phyloP scores from a whole-genome alignment of 2,797 vertebrate species.

The Enteromius viviparus region DNA sequence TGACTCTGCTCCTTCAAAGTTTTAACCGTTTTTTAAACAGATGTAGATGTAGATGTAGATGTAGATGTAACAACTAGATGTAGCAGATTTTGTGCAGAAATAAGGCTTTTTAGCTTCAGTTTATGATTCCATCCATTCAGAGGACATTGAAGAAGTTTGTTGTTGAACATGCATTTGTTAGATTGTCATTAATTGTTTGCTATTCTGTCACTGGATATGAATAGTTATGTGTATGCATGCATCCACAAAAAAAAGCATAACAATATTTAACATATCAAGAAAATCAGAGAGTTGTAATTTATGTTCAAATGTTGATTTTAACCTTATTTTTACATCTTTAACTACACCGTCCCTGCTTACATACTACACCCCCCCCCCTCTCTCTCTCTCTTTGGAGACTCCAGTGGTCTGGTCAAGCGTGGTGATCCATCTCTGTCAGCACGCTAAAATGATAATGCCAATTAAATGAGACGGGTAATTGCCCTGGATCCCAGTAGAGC shows the following conservation, averaged over 20 bases:
- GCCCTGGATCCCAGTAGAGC: conserved; percentile 78
- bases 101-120: background rate
- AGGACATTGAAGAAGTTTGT: background rate
- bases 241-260: background rate
- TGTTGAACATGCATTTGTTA: background rate
- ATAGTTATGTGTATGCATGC: background rate
- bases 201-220: background rate
- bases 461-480: conserved; percentile 94
- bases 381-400: conserved; percentile 49
- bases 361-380: background rate
- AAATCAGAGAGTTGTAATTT: background rate
- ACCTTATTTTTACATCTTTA: background rate
- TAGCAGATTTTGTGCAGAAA: background rate
- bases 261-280: background rate
- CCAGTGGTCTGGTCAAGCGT: conserved; percentile 68
- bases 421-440: conserved; percentile 93
- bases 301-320: background rate
- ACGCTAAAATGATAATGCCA: conserved; percentile 93
- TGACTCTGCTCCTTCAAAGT: background rate
- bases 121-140: background rate
- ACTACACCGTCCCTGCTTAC: background rate
- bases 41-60: too few species aligned
- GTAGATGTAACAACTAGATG: background rate
- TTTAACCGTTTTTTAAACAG: background rate
- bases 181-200: background rate